phyloP scores from a whole-genome alignment of 2,113 vertebrate species.

The Pterocles burchelli region DNA sequence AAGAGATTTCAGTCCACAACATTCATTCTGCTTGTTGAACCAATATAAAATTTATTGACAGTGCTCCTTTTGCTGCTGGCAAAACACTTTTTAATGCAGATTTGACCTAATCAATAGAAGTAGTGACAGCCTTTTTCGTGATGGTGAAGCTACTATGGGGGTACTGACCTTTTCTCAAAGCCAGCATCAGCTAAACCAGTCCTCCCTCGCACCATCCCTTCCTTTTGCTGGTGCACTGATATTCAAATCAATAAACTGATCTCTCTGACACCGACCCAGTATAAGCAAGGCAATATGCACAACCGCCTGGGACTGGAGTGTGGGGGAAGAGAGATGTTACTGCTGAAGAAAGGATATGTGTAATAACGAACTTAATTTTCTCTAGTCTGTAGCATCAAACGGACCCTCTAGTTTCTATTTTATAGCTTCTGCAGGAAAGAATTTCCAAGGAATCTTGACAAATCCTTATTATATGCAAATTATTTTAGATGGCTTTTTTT shows the following conservation, averaged over 20 bases:
- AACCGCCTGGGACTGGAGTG: fast-evolving
- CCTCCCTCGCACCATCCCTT: background rate
- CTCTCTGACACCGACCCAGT: background rate
- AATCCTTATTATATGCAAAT: background rate
- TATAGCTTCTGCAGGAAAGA: background rate
- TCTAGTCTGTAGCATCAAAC: background rate
- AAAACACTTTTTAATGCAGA: constrained; percentile 7
- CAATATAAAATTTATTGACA: background rate
- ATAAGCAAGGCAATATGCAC: background rate
- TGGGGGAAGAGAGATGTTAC: background rate
- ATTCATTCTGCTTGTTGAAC: background rate
- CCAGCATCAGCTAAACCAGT: background rate
- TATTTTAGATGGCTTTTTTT: background rate
- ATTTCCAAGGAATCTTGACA: background rate
- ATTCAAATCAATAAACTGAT: background rate
- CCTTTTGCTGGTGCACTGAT: background rate
- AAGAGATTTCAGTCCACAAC: background rate
- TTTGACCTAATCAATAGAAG: constrained; percentile 1
- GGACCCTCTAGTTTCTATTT: background rate
- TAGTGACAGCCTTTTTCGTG: background rate
- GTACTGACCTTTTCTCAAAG: background rate
- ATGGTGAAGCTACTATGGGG: background rate
- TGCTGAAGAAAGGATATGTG: background rate
- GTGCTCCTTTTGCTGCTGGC: background rate
- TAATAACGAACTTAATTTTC: background rate